phyloP scores from a whole-genome alignment of 1,140 invertebrate species.

The Phthorimaea operculella region DNA sequence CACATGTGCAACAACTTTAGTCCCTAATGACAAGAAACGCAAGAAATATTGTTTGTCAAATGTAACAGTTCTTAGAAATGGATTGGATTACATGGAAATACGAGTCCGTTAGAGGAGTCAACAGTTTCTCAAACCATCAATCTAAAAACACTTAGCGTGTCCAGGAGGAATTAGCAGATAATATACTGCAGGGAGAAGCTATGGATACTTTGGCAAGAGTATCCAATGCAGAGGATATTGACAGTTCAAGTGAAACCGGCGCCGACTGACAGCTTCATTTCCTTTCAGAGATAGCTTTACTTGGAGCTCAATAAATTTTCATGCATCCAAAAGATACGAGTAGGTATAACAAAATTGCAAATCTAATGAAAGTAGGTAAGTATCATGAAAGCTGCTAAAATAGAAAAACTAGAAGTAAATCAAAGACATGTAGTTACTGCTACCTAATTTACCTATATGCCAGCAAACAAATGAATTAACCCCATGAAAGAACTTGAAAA shows the following conservation, averaged over 20 bases:
- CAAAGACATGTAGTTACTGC: too few relatives aligned
- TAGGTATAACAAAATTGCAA: too few relatives aligned
- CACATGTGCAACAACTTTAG: background rate
- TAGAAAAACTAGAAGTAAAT: too few relatives aligned
- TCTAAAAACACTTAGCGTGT: background rate
- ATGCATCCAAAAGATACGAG: too few relatives aligned
- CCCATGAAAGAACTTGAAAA: background rate
- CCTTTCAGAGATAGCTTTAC: constrained; percentile 14
- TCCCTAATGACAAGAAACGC: background rate
- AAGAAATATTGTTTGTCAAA: background rate
- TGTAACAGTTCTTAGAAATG: background rate
- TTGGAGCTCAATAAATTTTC: background rate
- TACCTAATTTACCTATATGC: too few relatives aligned
- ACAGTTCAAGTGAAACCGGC: background rate
- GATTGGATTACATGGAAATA: background rate
- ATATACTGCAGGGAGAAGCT: too few relatives aligned
- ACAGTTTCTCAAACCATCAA: background rate
- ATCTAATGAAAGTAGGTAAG: too few relatives aligned
- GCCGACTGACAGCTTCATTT: constrained; percentile 12
- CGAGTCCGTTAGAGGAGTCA: background rate
- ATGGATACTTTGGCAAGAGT: too few relatives aligned
- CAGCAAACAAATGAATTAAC: too few relatives aligned
- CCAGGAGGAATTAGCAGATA: background rate
- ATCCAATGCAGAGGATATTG: background rate
- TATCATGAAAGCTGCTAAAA: too few relatives aligned